Evolutionary conservation across 2,888 invertebrate species (phyloP).

Genomic region (Stratiomys singularior): DNA sequence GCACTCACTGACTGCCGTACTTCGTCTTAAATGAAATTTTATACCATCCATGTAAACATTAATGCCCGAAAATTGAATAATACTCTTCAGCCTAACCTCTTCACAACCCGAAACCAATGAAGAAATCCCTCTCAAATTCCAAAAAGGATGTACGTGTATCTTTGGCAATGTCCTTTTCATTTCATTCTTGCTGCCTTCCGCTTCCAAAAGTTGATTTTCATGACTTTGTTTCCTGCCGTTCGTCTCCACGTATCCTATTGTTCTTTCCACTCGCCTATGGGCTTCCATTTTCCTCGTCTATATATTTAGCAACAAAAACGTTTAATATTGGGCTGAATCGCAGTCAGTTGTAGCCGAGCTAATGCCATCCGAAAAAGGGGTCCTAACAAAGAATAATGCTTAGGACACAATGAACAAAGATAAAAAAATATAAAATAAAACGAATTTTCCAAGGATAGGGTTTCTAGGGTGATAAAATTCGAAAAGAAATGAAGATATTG

Average conservation of each 20-base stretch:
- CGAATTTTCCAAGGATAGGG: not conserved
- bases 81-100: not conserved
- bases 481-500: not conserved
- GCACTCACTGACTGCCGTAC: no score
- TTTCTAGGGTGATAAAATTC: not conserved
- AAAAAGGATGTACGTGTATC: not conserved
- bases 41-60: conserved; percentile 41
- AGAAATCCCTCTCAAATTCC: conserved; percentile 30
- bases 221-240: not conserved
- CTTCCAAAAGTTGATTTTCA: not conserved
- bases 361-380: no score
- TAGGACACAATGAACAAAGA: not conserved
- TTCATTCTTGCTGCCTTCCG: not conserved
- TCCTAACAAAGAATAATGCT: no score
- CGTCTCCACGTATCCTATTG: not conserved
- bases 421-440: not conserved
- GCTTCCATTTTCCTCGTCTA: not conserved
- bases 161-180: not conserved
- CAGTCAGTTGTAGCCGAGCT: not conserved
- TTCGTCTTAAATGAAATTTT: conserved; percentile 31
- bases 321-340: not conserved
- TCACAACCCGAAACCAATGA: not conserved
- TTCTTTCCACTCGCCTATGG: not conserved
- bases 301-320: not conserved
- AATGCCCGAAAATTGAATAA: conserved; percentile 43